Conservation (phyloP, 2,797 vertebrate genomes). For the Dallia pectoralis region DNA sequence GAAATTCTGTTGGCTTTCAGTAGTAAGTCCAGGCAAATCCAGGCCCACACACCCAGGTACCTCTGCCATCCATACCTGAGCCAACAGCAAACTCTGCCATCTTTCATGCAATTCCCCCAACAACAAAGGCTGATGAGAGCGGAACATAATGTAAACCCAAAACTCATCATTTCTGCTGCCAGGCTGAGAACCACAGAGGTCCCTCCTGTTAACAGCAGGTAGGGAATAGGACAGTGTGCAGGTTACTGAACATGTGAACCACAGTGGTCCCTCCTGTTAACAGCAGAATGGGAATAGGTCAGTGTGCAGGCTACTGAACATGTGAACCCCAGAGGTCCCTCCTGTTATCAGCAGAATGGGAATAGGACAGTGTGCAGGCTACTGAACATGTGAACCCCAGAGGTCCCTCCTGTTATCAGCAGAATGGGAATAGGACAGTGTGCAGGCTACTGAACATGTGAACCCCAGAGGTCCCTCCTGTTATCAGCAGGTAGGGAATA, state of each 20-base stretch:
- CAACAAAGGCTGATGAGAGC: background rate
- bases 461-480: background rate
- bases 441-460: too few relatives aligned
- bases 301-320: too few relatives aligned
- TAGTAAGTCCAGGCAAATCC: background rate
- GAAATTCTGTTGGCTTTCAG: background rate
- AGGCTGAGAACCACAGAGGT: conserved; percentile 10
- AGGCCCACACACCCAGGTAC: background rate
- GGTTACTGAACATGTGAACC: too few relatives aligned
- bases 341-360: background rate
- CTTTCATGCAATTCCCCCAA: conserved; percentile 8
- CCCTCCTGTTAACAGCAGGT: background rate
- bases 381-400: conserved; percentile 2
- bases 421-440: background rate
- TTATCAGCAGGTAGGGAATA: background rate
- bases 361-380: background rate
- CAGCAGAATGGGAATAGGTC: background rate
- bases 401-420: background rate
- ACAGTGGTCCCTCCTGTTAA: background rate
- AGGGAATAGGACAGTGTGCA: background rate
- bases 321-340: conserved; percentile 3
- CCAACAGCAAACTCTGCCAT: conserved; percentile 2
- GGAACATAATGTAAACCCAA: conserved; percentile 5
- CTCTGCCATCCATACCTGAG: background rate
- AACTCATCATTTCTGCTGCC: background rate